Evolutionary conservation across 2,797 vertebrate species (phyloP).

Genomic region (Synanceia verrucosa): DNA sequence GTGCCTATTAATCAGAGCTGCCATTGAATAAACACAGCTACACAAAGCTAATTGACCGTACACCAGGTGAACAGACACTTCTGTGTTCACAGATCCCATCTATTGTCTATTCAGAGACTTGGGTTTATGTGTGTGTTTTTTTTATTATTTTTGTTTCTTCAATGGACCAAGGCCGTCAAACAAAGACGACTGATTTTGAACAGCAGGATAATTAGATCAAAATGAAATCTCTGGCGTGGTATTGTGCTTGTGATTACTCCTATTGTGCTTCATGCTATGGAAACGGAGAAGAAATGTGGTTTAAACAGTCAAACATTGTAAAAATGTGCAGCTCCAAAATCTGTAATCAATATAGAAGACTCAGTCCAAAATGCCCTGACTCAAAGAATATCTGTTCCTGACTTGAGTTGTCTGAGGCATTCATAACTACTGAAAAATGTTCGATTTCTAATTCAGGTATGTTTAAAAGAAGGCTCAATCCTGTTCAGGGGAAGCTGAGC

Average conservation of each 20-base stretch:
- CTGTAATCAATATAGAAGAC: conserved; percentile 43
- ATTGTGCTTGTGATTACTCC: conserved; percentile 68
- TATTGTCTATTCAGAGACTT: conserved; percentile 36
- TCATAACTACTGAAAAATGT: conserved; percentile 22
- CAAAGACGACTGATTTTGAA: conserved; percentile 78
- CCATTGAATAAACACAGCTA: conserved; percentile 68
- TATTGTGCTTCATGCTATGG: conserved; percentile 63
- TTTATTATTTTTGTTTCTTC: conserved; percentile 1
- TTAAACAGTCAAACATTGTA: conserved; percentile 34
- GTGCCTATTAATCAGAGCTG: conserved; percentile 77
- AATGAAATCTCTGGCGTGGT: conserved; percentile 43
- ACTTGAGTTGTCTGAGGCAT: conserved; percentile 23
- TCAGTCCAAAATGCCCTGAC: conserved; percentile 13
- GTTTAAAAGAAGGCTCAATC: conserved; percentile 31
- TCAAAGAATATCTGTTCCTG: conserved; percentile 2
- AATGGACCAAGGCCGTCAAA: conserved; percentile 24
- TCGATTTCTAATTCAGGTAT: conserved; percentile 44
- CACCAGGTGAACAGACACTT: conserved; percentile 61
- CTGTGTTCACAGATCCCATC: conserved; percentile 30
- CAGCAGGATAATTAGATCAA: conserved; percentile 68
- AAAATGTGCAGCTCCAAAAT: conserved; percentile 32
- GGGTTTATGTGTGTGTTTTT: conserved; percentile 21
- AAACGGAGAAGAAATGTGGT: conserved; percentile 26
- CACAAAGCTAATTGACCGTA: conserved; percentile 74
- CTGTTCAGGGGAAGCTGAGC: conserved; percentile 33